A percentile compares a stretch with the other conserved stretches of the same genome.
These are phyloP conservation scores for Chiropotes sagulatus DNA, from an alignment of 2,797 vertebrate species.

Conservation along the genomic window DNA sequence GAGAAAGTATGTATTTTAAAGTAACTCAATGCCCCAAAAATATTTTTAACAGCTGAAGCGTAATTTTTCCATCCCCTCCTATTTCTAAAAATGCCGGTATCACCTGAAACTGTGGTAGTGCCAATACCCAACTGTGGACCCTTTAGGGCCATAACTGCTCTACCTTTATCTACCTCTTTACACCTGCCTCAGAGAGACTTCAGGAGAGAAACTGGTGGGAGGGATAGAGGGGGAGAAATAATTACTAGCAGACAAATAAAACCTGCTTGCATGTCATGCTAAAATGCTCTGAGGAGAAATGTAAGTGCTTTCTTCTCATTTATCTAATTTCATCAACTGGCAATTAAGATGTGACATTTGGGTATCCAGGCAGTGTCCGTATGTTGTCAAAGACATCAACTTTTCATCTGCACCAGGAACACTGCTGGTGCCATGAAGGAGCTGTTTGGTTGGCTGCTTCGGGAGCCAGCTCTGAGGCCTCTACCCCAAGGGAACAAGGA, in stretches of 20 bases:
- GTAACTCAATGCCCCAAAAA: slow-evolving; percentile 19
- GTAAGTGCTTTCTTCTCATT: neutral
- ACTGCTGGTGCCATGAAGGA: neutral
- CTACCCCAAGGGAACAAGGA: neutral
- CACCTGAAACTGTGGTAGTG: neutral
- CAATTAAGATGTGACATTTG: neutral
- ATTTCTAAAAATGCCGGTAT: neutral
- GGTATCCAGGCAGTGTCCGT: neutral
- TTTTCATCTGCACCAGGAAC: neutral
- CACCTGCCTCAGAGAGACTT: neutral
- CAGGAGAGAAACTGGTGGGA: neutral
- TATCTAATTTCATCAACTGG: neutral
- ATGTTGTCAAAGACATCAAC: neutral
- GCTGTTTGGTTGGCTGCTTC: neutral
- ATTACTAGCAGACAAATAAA: neutral
- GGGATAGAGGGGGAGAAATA: neutral
- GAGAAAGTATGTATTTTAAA: slow-evolving; percentile 19
- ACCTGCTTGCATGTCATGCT: neutral
- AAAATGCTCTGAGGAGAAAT: neutral
- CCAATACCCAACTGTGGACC: neutral
- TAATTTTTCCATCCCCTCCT: neutral
- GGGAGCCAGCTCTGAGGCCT: neutral
- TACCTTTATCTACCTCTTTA: neutral
- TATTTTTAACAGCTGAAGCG: neutral
- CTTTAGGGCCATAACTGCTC: neutral